Evolutionary conservation across 2,797 vertebrate species (phyloP).

Genomic region (Arremon brunneinucha): DNA sequence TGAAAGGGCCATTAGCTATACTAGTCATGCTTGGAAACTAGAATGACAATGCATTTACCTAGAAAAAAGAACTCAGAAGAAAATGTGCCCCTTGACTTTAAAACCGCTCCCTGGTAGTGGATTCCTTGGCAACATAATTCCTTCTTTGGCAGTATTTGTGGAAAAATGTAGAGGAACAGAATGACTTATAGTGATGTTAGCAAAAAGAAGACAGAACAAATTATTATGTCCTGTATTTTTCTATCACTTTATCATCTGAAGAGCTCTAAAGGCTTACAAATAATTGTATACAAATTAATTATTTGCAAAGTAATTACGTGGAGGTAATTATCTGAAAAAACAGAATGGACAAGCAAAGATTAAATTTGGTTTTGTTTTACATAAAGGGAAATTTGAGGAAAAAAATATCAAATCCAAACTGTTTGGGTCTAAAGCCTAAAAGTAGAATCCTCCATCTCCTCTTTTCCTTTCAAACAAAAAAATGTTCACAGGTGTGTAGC

Average conservation of each 20-base stretch:
- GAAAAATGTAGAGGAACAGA: neutral
- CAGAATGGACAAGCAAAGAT: neutral
- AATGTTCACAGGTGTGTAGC: neutral
- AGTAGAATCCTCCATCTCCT: neutral
- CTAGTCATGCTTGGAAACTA: neutral
- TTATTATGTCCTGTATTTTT: neutral
- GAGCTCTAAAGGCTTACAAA: neutral
- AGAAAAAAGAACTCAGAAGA: neutral
- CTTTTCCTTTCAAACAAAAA: neutral
- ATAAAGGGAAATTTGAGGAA: neutral
- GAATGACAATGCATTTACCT: neutral
- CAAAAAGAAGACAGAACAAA: neutral
- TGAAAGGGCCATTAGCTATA: neutral
- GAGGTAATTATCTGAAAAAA: neutral
- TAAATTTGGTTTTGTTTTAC: neutral
- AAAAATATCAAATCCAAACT: neutral
- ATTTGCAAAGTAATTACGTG: neutral
- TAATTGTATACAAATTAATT: neutral
- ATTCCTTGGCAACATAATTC: neutral
- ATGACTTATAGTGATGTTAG: neutral
- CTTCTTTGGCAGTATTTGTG: neutral
- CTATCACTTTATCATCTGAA: neutral
- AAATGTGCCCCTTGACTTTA: conserved; percentile 10
- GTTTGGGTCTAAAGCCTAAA: neutral
- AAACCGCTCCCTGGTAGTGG: neutral